Evolutionary conservation across 53 echinoderm and acorn worm genomes (phyloP).

Genomic region (Hippasteria phrygiana): DNA sequence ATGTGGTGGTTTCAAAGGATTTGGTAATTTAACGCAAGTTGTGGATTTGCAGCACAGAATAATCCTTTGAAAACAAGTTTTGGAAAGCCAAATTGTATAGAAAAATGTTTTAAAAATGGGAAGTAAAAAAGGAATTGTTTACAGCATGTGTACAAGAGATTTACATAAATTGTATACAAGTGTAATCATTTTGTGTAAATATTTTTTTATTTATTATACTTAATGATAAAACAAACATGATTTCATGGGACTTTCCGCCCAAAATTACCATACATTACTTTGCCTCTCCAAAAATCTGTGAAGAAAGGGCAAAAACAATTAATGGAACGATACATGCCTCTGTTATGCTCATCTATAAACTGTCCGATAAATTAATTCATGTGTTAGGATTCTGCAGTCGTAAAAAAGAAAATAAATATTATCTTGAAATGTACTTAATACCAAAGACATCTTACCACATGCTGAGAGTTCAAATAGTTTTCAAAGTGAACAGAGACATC

Average conservation of each 20-base stretch:
- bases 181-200: conserved; percentile 35
- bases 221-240: neutral
- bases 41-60: neutral
- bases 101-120: neutral
- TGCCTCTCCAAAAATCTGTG: too few relatives aligned
- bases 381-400: too few relatives aligned
- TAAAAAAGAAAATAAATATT: too few relatives aligned
- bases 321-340: too few relatives aligned
- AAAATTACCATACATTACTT: too few relatives aligned
- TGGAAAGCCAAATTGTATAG: neutral
- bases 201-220: conserved; percentile 39
- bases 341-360: too few relatives aligned
- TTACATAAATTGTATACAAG: conserved; percentile 19
- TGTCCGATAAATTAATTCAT: too few relatives aligned
- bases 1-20: neutral
- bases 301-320: too few relatives aligned
- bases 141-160: conserved; percentile 20
- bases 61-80: neutral
- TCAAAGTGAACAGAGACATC: too few relatives aligned
- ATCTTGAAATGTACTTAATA: too few relatives aligned
- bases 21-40: neutral
- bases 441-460: too few relatives aligned
- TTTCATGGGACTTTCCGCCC: neutral
- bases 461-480: too few relatives aligned
- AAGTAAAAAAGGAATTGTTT: neutral